phyloP scores from a whole-genome alignment of 2,113 vertebrate species.

The Gymnocephalus cernua region DNA sequence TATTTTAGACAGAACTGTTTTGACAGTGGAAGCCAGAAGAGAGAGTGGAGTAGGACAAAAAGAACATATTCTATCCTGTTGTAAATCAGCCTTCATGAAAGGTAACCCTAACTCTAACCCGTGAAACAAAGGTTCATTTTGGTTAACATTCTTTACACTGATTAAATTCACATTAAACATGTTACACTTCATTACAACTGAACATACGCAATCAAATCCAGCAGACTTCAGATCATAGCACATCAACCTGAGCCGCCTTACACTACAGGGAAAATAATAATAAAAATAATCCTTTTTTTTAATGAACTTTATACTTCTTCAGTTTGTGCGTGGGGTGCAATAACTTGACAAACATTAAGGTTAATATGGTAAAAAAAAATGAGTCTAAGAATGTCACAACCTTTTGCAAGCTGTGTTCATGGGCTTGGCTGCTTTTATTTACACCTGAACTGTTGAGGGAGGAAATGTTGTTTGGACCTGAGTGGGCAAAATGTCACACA shows the following conservation, averaged over 20 bases:
- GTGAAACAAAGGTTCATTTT: neutral
- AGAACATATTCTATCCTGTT: neutral
- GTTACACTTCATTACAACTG: conserved; percentile 3
- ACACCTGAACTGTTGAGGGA: conserved; percentile 9
- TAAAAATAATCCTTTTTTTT: too few relatives aligned
- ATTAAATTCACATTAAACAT: conserved; percentile 6
- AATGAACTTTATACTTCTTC: neutral
- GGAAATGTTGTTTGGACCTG: neutral
- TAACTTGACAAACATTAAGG: conserved; percentile 5
- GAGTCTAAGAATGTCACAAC: conserved; percentile 35
- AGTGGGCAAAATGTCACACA: conserved; percentile 15
- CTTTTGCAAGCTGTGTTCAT: conserved; percentile 38
- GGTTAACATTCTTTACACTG: neutral
- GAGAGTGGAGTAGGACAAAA: neutral
- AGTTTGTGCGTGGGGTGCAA: neutral
- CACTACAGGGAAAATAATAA: neutral
- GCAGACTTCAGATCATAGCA: conserved; percentile 20
- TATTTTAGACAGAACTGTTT: neutral
- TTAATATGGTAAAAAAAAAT: conserved; percentile 36
- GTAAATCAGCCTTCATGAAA: conserved; percentile 7
- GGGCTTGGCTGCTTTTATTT: conserved; percentile 12
- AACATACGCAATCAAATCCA: neutral
- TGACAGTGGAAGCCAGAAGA: neutral
- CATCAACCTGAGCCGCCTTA: neutral
- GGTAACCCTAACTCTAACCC: too few relatives aligned